Percentiles rank a stretch among this genome's conserved stretches.
Evolutionary conservation across 2,888 invertebrate genomes (phyloP).

Genomic region (Hemithea aestivaria): DNA sequence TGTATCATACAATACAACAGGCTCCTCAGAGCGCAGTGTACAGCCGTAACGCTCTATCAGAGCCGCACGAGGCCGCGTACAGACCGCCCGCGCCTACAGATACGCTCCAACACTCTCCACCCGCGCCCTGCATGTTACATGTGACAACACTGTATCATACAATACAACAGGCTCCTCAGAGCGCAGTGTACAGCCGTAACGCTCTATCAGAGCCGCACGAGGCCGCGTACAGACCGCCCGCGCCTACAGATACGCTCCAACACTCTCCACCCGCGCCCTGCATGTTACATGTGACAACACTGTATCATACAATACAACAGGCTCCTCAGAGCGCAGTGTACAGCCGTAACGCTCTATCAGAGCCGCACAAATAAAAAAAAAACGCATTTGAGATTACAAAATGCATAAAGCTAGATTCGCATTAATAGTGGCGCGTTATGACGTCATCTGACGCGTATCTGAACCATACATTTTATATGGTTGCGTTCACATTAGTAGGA

Average conservation of each 20-base stretch:
- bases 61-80: conserved; percentile 88
- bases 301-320: conserved; percentile 95
- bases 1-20: conserved; percentile 95
- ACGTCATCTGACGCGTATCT: too few relatives aligned
- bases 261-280: conserved; percentile 92
- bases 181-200: conserved; percentile 89
- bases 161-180: conserved; percentile 94
- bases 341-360: conserved; percentile 91
- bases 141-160: too few relatives aligned
- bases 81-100: conserved; percentile 90
- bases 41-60: conserved; percentile 91
- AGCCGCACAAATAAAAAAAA: conserved; percentile 93
- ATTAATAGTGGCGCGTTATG: too few relatives aligned
- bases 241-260: conserved; percentile 86
- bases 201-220: conserved; percentile 94
- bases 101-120: conserved; percentile 87
- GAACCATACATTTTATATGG: too few relatives aligned
- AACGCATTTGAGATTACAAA: too few relatives aligned
- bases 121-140: conserved; percentile 85
- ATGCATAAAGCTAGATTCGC: too few relatives aligned
- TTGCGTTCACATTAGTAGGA: too few relatives aligned
- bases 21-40: conserved; percentile 92
- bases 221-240: conserved; percentile 87
- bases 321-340: conserved; percentile 92
- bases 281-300: too few relatives aligned